Evolutionary conservation across 2,113 vertebrate genomes (phyloP).

Genomic region (Abramis brama): DNA sequence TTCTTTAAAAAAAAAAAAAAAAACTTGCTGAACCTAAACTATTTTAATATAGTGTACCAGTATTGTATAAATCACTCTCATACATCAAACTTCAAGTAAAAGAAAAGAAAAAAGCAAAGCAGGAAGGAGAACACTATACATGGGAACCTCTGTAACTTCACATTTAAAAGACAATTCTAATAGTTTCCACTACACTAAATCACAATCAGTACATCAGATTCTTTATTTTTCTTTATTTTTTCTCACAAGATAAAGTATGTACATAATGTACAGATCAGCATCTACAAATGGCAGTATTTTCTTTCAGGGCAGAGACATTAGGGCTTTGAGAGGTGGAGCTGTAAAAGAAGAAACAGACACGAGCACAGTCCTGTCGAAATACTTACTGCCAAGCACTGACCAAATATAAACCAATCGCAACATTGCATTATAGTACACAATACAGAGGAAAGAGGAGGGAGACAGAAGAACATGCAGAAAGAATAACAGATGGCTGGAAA

Average conservation of each 20-base stretch:
- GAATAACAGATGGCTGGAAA: neutral
- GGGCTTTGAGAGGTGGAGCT: constrained; percentile 46
- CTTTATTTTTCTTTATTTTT: constrained; percentile 30
- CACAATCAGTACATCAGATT: neutral
- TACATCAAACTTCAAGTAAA: neutral
- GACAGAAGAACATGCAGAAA: constrained; percentile 54
- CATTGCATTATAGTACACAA: constrained; percentile 12
- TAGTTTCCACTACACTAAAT: neutral
- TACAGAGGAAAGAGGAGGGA: constrained; percentile 33
- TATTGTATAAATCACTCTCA: neutral
- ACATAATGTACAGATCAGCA: constrained; percentile 47
- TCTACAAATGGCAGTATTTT: constrained; percentile 42
- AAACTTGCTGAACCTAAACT: neutral
- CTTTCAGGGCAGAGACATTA: constrained; percentile 22
- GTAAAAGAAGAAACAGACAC: constrained; percentile 44
- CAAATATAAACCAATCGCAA: constrained; percentile 38
- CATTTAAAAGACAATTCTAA: neutral
- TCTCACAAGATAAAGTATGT: constrained; percentile 37
- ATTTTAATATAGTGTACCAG: neutral
- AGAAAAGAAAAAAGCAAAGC: no score
- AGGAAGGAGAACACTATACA: neutral
- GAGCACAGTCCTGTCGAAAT: constrained; percentile 34
- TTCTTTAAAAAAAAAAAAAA: no score
- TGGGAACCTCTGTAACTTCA: neutral
- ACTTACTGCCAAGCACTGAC: constrained; percentile 57